A percentile compares a stretch with the other conserved stretches of the same genome.
phyloP scores from a whole-genome alignment of 2,113 vertebrate species.

The Nothoprocta perdicaria region DNA sequence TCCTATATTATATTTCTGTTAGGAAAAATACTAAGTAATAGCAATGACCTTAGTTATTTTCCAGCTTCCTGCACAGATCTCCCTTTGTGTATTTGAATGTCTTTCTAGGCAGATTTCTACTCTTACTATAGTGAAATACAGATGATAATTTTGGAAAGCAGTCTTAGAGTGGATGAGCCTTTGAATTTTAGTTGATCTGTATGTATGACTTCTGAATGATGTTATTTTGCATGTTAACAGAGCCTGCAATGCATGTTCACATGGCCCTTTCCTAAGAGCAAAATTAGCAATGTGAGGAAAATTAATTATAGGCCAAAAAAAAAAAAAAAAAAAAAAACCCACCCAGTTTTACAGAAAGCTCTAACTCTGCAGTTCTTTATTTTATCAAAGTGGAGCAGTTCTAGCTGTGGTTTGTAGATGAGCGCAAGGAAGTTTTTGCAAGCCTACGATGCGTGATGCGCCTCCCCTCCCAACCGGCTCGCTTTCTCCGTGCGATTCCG shows the following conservation, averaged over 20 bases:
- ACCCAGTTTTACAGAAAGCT: neutral
- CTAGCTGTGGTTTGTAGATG: neutral
- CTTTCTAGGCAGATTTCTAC: neutral
- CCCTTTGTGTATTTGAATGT: neutral
- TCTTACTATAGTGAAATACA: neutral
- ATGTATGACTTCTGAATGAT: neutral
- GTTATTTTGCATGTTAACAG: neutral
- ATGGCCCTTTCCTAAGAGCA: neutral
- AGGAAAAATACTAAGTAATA: neutral
- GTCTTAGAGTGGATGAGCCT: neutral
- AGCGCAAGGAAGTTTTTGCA: neutral
- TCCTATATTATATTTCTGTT: neutral
- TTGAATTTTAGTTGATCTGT: neutral
- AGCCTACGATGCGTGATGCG: neutral
- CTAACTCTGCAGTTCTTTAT: too few species aligned
- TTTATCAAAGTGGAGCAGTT: too few species aligned
- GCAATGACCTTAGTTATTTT: neutral
- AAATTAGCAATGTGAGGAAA: neutral
- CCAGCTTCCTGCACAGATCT: neutral
- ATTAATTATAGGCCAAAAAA: accelerated
- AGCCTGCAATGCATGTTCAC: neutral
- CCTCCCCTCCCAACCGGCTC: neutral
- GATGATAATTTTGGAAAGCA: neutral
- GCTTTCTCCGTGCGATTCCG: neutral
- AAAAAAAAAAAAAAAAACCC: too few species aligned